Base-by-base conservation (phyloP, 2,888 invertebrate genomes). In the Drosophila infuscata region DNA sequence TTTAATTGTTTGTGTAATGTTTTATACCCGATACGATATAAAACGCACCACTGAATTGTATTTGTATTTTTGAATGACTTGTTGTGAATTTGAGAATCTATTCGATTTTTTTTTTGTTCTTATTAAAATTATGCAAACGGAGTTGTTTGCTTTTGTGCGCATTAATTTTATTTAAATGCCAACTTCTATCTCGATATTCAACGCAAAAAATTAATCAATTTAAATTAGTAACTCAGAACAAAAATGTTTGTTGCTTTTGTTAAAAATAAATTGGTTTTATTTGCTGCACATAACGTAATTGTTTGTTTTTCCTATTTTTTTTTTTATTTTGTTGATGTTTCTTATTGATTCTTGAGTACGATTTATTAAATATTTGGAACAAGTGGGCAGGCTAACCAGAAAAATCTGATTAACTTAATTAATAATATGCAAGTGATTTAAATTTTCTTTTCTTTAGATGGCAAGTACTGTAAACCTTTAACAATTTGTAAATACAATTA, bases 31-130 rank as follows among this genome's bases (percentile, higher is more conserved):
- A 69, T 64, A 20, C 75, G 83, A 81, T 88, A 88, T 82, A 85
- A 85, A 86, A 85, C 85, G 85, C 88, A 88, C 86, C 85, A 86
- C 82, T 88, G 80, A 86, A 83, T 88, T 88, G 66, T 86, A 61
- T 71, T 58, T 64, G 53, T 67, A 62, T 65, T 38, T 57, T 69
- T 67, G 25, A 46, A 57, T 70, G 63, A 54, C 52, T 70, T 66
- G 35, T 70, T 66, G 35, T 30, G 64, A 68, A 46, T 49, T 81
- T 68, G 56, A 67, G 63, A 57, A 63, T 71, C 43, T 56, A 41
- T 70, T 46, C 20, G 20, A 8, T 6, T 36, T 8, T 20, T 20
- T 20, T 12, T 69, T 41, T 59, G 58, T 57, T 57, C 49, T 52
- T 61, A 64, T 35, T 63, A 36, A 41, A 58, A 20, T 64, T 54